Conservation (phyloP, 2,113 vertebrate species). For the Corythaeola cristata region DNA sequence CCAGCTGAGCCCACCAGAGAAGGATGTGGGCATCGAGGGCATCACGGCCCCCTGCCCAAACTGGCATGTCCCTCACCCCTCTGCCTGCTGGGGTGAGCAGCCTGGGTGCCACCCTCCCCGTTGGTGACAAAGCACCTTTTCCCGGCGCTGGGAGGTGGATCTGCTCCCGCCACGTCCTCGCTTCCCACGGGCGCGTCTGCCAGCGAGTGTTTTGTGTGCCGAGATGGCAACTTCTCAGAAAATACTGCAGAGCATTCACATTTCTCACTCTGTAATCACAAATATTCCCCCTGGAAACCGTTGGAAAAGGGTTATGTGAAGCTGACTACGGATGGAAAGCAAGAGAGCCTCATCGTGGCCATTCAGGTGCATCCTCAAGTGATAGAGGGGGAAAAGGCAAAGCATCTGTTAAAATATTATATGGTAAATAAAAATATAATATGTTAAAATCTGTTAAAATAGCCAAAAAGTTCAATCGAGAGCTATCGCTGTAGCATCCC, state of each 20-base stretch:
- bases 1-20: accelerated
- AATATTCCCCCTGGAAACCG: background rate
- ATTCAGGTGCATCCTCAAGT: background rate
- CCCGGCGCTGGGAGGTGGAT: accelerated
- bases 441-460: background rate
- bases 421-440: too few relatives aligned
- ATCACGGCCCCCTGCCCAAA: background rate
- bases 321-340: background rate
- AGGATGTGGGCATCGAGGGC: background rate
- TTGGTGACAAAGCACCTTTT: background rate
- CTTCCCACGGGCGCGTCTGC: background rate
- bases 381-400: accelerated
- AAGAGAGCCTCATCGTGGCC: background rate
- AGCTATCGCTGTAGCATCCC: background rate
- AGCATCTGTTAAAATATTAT: background rate
- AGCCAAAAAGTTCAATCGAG: background rate
- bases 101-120: background rate
- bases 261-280: background rate
- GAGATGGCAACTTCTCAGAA: background rate
- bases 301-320: background rate
- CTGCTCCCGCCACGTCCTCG: accelerated
- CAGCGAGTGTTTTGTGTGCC: background rate
- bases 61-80: accelerated
- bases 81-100: background rate
- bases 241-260: background rate